Conservation (phyloP, 2,888 invertebrate species). For the Coelinius sp. region DNA sequence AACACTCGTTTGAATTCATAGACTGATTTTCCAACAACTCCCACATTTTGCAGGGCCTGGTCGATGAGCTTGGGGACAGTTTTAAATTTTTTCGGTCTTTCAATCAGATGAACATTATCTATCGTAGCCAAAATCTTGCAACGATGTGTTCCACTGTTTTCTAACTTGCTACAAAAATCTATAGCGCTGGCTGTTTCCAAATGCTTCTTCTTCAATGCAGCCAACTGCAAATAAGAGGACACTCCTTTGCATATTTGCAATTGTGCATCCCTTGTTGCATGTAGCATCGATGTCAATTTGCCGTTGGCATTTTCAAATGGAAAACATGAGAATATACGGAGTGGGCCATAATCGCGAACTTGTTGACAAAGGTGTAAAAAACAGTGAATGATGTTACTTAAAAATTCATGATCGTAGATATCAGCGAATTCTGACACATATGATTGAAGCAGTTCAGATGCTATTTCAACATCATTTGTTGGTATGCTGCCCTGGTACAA, state of each 20-base stretch:
- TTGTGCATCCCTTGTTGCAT: not conserved
- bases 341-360: not conserved
- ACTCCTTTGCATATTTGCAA: not conserved
- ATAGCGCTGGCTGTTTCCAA: not conserved
- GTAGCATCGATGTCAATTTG: not conserved
- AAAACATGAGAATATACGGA: not conserved
- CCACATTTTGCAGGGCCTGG: not conserved
- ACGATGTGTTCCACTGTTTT: not conserved
- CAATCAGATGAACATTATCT: not conserved
- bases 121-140: not conserved
- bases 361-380: not conserved
- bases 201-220: not conserved
- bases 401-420: too few species aligned
- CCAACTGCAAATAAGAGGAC: not conserved
- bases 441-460: too few species aligned
- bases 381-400: too few species aligned
- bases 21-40: not conserved
- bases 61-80: not conserved
- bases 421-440: too few species aligned
- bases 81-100: not conserved
- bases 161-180: not conserved
- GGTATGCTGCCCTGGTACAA: constrained; percentile 39
- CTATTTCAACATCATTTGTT: too few species aligned
- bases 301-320: not conserved
- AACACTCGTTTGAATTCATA: not conserved